Evolutionary conservation across 2,888 invertebrate genomes (phyloP).

Genomic region (Drosophila macrospina): DNA sequence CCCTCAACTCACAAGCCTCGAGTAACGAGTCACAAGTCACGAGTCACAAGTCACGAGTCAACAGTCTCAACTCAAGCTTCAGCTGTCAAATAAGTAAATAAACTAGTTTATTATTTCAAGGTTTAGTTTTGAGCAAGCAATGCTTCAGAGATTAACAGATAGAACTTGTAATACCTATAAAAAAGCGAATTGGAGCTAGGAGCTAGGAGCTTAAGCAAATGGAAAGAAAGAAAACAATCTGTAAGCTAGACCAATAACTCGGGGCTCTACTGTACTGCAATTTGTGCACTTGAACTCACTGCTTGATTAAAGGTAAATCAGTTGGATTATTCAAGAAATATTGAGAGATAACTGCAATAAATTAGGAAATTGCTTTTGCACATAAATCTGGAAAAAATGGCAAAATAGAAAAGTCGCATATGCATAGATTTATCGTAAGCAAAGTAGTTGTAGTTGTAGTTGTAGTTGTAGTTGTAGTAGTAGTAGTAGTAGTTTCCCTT

Average conservation of each 20-base stretch:
- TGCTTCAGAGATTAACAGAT: conserved; percentile 8
- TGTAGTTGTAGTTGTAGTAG: too few relatives aligned
- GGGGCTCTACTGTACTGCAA: background rate
- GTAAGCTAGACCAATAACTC: too few relatives aligned
- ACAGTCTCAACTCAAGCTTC: conserved; percentile 3
- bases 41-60: conserved; percentile 5
- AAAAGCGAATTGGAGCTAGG: background rate
- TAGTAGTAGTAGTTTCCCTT: background rate
- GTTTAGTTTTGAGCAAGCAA: background rate
- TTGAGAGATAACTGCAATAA: background rate
- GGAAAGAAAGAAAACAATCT: background rate
- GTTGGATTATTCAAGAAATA: background rate
- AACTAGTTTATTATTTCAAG: background rate
- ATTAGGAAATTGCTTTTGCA: background rate
- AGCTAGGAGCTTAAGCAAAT: too few relatives aligned
- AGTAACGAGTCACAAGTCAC: conserved; percentile 2
- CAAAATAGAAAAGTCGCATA: background rate
- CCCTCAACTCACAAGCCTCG: conserved; percentile 3
- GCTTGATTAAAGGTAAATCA: background rate
- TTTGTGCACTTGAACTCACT: background rate
- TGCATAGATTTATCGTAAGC: background rate
- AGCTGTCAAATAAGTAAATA: conserved; percentile 8
- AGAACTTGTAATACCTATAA: background rate
- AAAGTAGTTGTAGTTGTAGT: too few relatives aligned
- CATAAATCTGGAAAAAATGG: conserved; percentile 14